phyloP scores from a whole-genome alignment of 2,797 vertebrate species.

The Acanthornis magna region DNA sequence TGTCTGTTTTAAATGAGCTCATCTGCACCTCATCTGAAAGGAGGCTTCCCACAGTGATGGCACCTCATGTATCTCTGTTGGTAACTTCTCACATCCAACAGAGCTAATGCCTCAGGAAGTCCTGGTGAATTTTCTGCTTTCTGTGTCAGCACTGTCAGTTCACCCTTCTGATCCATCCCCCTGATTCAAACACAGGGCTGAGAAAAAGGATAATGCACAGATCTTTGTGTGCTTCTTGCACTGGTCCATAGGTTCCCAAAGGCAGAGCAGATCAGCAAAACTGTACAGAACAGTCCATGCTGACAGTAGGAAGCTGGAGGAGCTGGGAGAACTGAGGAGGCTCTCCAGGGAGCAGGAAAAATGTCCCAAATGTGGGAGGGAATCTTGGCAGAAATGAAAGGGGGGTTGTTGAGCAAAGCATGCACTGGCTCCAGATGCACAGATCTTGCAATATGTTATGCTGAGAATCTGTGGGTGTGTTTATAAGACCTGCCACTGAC shows the following conservation, averaged over 20 bases:
- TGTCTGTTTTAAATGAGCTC: neutral
- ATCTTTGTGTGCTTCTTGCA: neutral
- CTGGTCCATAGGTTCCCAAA: neutral
- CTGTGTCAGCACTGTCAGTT: neutral
- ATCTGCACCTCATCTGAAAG: neutral
- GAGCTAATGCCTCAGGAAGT: neutral
- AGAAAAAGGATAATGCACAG: neutral
- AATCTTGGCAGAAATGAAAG: constrained; percentile 56
- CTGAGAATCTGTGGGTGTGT: constrained; percentile 54
- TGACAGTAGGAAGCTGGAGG: neutral
- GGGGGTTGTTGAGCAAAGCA: constrained; percentile 44
- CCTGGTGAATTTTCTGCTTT: neutral
- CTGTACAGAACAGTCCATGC: neutral
- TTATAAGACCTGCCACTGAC: constrained; percentile 51
- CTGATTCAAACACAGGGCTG: neutral
- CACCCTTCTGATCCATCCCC: neutral
- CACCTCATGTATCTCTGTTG: neutral
- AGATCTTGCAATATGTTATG: constrained; percentile 27
- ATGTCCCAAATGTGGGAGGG: constrained; percentile 55
- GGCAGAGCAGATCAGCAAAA: neutral
- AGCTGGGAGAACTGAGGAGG: constrained; percentile 12
- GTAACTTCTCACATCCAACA: neutral
- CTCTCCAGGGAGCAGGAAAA: constrained; percentile 18
- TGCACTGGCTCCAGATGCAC: constrained; percentile 11
- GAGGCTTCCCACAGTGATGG: neutral